phyloP scores from a whole-genome alignment of 2,888 invertebrate genomes.

The Spilosoma lubricipeda region DNA sequence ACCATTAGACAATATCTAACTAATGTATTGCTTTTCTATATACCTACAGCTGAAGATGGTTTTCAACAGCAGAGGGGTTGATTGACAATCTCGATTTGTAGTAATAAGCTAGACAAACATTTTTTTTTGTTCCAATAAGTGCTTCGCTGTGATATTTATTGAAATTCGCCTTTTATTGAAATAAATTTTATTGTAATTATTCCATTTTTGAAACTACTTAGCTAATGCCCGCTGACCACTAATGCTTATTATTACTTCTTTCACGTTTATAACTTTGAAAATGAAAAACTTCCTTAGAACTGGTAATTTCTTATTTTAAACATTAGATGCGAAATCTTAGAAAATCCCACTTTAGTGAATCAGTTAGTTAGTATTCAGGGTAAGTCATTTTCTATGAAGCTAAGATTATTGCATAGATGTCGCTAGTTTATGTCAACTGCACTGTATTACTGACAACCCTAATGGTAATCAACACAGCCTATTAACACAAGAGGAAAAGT shows the following conservation, averaged over 20 bases:
- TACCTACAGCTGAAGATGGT: no score
- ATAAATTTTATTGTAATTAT: background rate
- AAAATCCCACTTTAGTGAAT: no score
- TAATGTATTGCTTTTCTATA: no score
- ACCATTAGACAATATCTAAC: no score
- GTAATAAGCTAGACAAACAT: no score
- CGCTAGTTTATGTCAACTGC: background rate
- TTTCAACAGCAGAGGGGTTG: no score
- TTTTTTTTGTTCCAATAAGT: background rate
- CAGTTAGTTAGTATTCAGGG: no score
- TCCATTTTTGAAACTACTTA: background rate
- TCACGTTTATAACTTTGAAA: background rate
- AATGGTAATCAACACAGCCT: background rate
- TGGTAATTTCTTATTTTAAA: no score
- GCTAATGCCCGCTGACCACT: background rate
- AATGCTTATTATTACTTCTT: background rate
- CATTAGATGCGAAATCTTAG: no score
- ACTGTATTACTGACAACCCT: slow-evolving; percentile 9
- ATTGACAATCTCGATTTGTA: no score
- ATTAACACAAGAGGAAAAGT: slow-evolving; percentile 8
- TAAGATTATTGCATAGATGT: background rate
- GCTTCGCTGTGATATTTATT: background rate
- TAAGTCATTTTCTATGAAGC: background rate
- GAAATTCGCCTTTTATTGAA: no score
- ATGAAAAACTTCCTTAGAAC: background rate